A percentile compares a stretch with the other conserved stretches of the same genome.
Evolutionary conservation across 2,888 invertebrate genomes (phyloP).

Genomic region (Podotricha telesiphe): DNA sequence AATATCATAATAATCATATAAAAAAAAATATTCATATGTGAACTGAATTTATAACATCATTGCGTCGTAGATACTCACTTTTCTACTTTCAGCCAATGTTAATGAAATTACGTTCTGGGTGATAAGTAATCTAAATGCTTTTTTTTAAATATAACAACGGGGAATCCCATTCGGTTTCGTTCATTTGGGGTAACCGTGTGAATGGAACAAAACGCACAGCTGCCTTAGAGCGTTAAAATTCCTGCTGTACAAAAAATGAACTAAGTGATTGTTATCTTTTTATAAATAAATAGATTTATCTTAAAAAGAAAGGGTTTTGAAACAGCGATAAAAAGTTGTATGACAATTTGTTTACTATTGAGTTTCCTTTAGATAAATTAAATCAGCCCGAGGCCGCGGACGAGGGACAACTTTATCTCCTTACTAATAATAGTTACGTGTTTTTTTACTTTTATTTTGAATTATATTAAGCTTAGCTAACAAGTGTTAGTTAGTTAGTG

Average conservation of each 20-base stretch:
- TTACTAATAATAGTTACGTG: conserved; percentile 1
- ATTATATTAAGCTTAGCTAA: neutral
- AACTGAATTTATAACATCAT: too few relatives aligned
- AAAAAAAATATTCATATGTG: too few relatives aligned
- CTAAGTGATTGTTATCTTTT: neutral
- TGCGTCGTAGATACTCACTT: too few relatives aligned
- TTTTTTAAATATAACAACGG: too few relatives aligned
- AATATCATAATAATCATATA: too few relatives aligned
- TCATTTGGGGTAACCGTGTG: too few relatives aligned
- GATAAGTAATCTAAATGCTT: too few relatives aligned
- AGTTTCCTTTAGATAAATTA: conserved; percentile 18
- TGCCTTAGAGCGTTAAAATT: neutral
- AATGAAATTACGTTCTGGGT: too few relatives aligned
- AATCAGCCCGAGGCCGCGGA: conserved; percentile 4
- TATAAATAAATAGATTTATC: neutral
- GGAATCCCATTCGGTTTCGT: too few relatives aligned
- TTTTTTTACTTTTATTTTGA: conserved; percentile 5
- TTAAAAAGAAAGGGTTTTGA: conserved; percentile 8
- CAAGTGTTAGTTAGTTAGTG: neutral
- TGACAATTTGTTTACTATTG: conserved; percentile 14
- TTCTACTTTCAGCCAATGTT: too few relatives aligned
- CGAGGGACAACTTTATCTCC: conserved; percentile 1
- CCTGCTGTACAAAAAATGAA: neutral
- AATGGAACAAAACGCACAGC: too few relatives aligned
- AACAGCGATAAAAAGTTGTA: conserved; percentile 12